Percentiles rank a stretch among this genome's conserved stretches.
phyloP scores from a whole-genome alignment of 2,888 invertebrate genomes.

The Sarcophaga rosellei region DNA sequence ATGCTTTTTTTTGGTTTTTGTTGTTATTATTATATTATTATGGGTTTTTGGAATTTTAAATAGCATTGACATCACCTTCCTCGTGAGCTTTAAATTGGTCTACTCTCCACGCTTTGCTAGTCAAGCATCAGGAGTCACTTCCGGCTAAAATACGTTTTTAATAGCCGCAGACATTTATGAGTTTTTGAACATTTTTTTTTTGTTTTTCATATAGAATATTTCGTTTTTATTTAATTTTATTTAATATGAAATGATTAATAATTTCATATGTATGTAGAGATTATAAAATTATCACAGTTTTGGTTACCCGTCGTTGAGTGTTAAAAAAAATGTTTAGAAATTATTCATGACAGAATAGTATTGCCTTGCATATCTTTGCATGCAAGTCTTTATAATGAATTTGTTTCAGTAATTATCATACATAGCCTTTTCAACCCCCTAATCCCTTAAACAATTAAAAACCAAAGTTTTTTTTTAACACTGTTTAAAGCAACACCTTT shows the following conservation, averaged over 20 bases:
- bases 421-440: background rate
- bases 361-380: background rate
- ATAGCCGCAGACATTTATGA: constrained; percentile 49
- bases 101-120: constrained; percentile 80
- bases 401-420: constrained; percentile 45
- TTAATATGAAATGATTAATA: constrained; percentile 61
- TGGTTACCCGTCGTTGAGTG: constrained; percentile 37
- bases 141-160: constrained; percentile 72
- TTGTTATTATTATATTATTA: no score
- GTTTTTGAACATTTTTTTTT: constrained; percentile 25
- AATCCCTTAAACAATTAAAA: background rate
- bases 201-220: background rate
- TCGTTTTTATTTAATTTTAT: constrained; percentile 45
- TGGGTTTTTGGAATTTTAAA: background rate
- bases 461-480: background rate
- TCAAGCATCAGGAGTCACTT: constrained; percentile 81
- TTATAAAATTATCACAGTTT: constrained; percentile 26
- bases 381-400: constrained; percentile 27
- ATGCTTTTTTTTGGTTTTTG: background rate
- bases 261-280: constrained; percentile 63
- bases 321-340: background rate
- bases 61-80: constrained; percentile 79
- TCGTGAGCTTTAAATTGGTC: constrained; percentile 64
- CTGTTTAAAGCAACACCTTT: no score
- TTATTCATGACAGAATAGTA: background rate